Evolutionary conservation across 2,888 invertebrate genomes (phyloP).

Genomic region (Hydrotaea diabolus): DNA sequence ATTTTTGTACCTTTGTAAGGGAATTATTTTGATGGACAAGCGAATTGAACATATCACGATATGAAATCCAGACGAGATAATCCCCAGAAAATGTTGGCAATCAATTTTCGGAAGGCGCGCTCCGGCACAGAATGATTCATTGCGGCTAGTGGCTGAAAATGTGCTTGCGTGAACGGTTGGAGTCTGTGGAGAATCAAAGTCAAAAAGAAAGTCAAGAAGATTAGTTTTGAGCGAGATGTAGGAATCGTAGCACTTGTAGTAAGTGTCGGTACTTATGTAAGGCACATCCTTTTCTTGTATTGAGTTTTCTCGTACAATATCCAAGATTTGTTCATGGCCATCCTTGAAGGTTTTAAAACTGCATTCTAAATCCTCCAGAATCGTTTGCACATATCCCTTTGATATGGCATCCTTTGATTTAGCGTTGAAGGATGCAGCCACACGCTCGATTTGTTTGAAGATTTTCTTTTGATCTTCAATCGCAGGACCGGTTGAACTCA

Average conservation of each 20-base stretch:
- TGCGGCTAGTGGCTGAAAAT: conserved; percentile 38
- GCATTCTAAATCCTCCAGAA: conserved; percentile 38
- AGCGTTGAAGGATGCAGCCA: conserved; percentile 5
- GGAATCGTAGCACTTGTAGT: conserved; percentile 43
- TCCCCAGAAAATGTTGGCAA: conserved; percentile 54
- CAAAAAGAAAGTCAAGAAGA: conserved; percentile 48
- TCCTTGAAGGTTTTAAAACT: conserved; percentile 46
- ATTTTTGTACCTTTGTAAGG: conserved; percentile 50
- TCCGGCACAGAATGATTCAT: conserved; percentile 37
- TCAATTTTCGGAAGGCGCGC: conserved; percentile 51
- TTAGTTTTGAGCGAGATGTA: conserved; percentile 44
- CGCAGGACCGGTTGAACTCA: conserved; percentile 35
- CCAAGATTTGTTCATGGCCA: conserved; percentile 48
- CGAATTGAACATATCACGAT: conserved; percentile 52
- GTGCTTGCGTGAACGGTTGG: conserved; percentile 42
- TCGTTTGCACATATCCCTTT: conserved; percentile 49
- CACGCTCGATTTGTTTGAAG: conserved; percentile 30
- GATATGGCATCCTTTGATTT: conserved; percentile 22
- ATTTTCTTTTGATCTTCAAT: conserved; percentile 43
- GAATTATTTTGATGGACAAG: conserved; percentile 50
- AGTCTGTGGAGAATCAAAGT: conserved; percentile 42
- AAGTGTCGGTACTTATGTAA: conserved; percentile 27
- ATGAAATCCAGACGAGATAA: conserved; percentile 56
- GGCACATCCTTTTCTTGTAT: conserved; percentile 32
- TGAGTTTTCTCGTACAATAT: conserved; percentile 33